Evolutionary conservation across 2,888 invertebrate species (phyloP).

Genomic region (Rambutsinella grinnellia): DNA sequence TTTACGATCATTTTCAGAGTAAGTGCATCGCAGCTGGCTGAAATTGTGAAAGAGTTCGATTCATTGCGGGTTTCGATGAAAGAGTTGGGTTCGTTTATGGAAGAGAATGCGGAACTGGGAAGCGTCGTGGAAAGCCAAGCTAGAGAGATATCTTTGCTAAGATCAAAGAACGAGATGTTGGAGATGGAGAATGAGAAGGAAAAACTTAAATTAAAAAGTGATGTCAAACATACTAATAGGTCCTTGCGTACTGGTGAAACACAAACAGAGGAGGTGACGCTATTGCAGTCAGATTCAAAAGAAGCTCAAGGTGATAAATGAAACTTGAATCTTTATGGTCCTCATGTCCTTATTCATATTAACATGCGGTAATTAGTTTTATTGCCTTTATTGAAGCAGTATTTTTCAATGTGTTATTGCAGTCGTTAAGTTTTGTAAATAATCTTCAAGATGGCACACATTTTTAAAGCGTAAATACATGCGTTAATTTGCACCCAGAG

Average conservation of each 20-base stretch:
- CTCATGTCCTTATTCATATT: no score
- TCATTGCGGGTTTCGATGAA: conserved; percentile 38
- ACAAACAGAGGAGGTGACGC: no score
- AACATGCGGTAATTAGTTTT: no score
- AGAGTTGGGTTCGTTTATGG: conserved; percentile 38
- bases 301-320: conserved; percentile 37
- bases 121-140: conserved; percentile 45
- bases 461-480: no score
- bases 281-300: no score
- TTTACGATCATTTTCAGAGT: no score
- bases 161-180: conserved; percentile 35
- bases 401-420: no score
- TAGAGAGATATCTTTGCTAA: conserved; percentile 34
- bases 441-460: no score
- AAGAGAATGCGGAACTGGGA: conserved; percentile 47
- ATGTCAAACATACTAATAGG: not conserved
- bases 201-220: conserved; percentile 11
- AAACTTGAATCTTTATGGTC: conserved; percentile 15
- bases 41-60: conserved; percentile 36
- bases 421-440: no score
- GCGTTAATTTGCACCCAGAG: no score
- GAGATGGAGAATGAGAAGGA: conserved; percentile 22
- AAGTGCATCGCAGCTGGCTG: not conserved
- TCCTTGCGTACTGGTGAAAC: no score
- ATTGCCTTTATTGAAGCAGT: no score